Conservation (phyloP, 2,113 vertebrate genomes). For the Apaloderma vittatum region DNA sequence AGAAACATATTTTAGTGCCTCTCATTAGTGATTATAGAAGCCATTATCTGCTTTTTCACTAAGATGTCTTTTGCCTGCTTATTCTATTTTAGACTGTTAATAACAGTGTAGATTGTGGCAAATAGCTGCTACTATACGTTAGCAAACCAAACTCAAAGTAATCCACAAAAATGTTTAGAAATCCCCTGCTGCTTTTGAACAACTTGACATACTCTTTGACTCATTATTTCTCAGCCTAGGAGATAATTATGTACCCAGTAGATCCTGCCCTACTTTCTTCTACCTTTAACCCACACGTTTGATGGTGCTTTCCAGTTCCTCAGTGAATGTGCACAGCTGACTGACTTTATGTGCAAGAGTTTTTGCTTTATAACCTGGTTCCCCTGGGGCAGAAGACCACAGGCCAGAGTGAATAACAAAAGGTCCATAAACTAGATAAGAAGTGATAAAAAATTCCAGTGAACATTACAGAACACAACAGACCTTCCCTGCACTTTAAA, state of each 20-base stretch:
- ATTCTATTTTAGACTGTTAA: not conserved
- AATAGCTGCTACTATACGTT: not conserved
- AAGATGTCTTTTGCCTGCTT: not conserved
- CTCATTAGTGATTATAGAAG: not conserved
- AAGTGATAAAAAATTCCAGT: not conserved
- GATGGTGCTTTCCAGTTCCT: not conserved
- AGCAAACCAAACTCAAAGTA: not conserved
- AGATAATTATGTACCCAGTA: not conserved
- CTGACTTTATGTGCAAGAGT: not conserved
- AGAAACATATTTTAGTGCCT: not conserved
- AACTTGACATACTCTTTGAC: not conserved
- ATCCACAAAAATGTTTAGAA: not conserved
- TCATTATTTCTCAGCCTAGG: not conserved
- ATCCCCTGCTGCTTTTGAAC: not conserved
- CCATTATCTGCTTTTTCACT: not conserved
- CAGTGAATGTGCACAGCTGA: not conserved
- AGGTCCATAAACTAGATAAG: not conserved
- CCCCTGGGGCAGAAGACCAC: no score
- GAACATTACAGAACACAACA: not conserved
- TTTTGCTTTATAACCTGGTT: not conserved
- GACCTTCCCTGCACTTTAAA: not conserved
- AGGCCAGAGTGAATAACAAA: not conserved
- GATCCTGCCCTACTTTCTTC: not conserved
- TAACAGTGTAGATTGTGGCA: not conserved
- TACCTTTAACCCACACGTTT: not conserved